Evolutionary conservation across 1,140 invertebrate genomes (phyloP).

Genomic region (Zaprionus davidi): DNA sequence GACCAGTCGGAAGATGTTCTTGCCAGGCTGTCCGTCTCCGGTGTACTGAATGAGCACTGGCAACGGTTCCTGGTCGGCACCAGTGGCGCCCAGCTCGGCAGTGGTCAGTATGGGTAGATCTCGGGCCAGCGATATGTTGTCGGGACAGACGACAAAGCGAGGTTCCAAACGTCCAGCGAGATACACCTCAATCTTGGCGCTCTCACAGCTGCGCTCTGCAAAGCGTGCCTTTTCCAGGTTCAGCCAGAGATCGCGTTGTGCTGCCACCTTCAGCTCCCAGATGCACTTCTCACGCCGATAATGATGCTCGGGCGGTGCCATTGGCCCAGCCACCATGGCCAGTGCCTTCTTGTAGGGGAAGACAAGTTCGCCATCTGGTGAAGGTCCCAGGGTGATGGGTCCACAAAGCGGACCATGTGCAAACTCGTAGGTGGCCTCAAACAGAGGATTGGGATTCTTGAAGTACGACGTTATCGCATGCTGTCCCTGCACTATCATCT

Average conservation of each 20-base stretch:
- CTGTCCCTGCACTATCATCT: constrained; percentile 91
- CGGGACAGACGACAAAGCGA: constrained; percentile 91
- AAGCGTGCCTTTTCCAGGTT: constrained; percentile 95
- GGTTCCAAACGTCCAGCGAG: constrained; percentile 89
- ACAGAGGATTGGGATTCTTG: constrained; percentile 91
- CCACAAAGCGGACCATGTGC: constrained; percentile 94
- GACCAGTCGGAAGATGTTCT: constrained; percentile 93
- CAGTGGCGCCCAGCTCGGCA: constrained; percentile 88
- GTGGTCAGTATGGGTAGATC: constrained; percentile 91
- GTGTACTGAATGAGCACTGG: constrained; percentile 89
- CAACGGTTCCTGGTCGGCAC: constrained; percentile 87
- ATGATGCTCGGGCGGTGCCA: constrained; percentile 79
- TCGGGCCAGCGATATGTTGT: constrained; percentile 91
- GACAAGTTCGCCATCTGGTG: constrained; percentile 92
- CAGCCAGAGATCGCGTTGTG: constrained; percentile 92
- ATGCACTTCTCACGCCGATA: constrained; percentile 91
- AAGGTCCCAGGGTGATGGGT: constrained; percentile 90
- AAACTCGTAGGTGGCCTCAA: constrained; percentile 94
- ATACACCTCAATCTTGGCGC: constrained; percentile 93
- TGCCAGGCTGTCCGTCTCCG: constrained; percentile 87
- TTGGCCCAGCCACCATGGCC: constrained; percentile 85
- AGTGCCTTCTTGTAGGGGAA: constrained; percentile 93
- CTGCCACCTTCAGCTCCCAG: constrained; percentile 93
- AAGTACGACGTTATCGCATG: constrained; percentile 94
- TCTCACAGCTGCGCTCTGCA: constrained; percentile 91